A percentile compares a stretch with the other conserved stretches of the same genome.
Conservation (phyloP, 2,888 invertebrate species). For the Drosophila buzzatii region DNA sequence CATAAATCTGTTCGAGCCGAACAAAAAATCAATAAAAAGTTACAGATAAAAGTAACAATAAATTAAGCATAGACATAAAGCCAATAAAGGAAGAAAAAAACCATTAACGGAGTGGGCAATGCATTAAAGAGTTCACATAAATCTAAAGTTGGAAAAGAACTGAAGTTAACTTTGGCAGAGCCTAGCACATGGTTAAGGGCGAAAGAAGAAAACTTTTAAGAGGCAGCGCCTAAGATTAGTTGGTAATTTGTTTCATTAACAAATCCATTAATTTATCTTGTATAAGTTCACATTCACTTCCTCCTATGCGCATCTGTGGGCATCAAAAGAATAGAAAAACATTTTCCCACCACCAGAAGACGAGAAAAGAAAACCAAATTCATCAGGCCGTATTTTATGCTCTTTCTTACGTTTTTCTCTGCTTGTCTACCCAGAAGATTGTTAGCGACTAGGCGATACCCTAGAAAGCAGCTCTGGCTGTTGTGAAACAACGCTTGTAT, state of each 20-base stretch:
- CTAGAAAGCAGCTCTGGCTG: not conserved
- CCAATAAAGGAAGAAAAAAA: slow-evolving; percentile 51
- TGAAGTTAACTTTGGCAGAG: not conserved
- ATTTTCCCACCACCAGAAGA: slow-evolving; percentile 66
- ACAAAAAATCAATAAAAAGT: slow-evolving; percentile 50
- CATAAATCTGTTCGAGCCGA: slow-evolving; percentile 58
- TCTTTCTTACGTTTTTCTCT: slow-evolving; percentile 8
- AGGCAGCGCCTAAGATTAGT: slow-evolving; percentile 37
- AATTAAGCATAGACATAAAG: slow-evolving; percentile 40
- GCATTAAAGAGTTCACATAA: slow-evolving; percentile 17
- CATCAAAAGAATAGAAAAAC: slow-evolving; percentile 66
- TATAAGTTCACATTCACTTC: slow-evolving; percentile 32
- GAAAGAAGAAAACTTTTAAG: not conserved
- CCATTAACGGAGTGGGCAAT: slow-evolving; percentile 44
- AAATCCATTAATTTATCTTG: slow-evolving; percentile 54
- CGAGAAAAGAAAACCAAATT: slow-evolving; percentile 50
- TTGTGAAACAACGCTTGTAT: not conserved
- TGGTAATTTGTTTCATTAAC: slow-evolving; percentile 56
- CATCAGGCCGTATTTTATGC: slow-evolving; percentile 35
- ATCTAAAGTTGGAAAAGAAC: slow-evolving; percentile 8
- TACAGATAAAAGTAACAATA: slow-evolving; percentile 61
- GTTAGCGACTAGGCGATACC: slow-evolving; percentile 32
- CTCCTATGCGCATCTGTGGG: slow-evolving; percentile 16
- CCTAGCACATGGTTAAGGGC: not conserved
- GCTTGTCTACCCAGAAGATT: slow-evolving; percentile 7